Conservation (phyloP, 2,797 vertebrate genomes). For the Molossus molossus region DNA sequence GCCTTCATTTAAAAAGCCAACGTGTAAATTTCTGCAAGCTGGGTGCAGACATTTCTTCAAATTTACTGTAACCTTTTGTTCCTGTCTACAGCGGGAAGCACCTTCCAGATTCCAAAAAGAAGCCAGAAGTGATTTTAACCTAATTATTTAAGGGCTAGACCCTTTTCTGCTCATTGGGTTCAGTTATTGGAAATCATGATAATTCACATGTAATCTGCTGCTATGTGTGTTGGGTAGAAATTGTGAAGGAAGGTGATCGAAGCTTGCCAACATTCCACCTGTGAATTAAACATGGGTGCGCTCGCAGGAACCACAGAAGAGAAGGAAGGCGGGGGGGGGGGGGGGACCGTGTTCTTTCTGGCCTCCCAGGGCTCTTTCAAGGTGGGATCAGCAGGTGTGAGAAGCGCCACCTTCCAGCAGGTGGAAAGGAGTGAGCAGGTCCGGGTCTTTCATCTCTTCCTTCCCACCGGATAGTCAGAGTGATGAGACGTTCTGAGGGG, state of each 20-base stretch:
- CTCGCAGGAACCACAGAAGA: not conserved
- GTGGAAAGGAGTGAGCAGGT: not conserved
- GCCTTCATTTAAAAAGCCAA: conserved; percentile 75
- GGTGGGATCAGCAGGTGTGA: not conserved
- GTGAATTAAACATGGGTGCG: not conserved
- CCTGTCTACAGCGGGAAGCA: conserved; percentile 63
- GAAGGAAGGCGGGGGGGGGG: not conserved
- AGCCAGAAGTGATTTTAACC: conserved; percentile 73
- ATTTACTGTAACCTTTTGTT: conserved; percentile 80
- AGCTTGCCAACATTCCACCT: not conserved
- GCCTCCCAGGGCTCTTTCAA: not conserved
- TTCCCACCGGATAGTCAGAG: not conserved
- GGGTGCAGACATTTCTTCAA: conserved; percentile 75
- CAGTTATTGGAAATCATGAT: conserved; percentile 25
- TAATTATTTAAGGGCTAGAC: conserved; percentile 71
- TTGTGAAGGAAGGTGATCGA: not conserved
- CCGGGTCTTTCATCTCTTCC: not conserved
- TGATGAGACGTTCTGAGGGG: not conserved
- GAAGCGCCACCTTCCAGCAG: not conserved
- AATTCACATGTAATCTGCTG: not conserved
- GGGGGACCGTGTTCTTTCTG: not conserved
- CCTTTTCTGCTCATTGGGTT: conserved; percentile 63
- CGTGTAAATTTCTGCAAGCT: conserved; percentile 79
- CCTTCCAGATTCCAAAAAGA: conserved; percentile 50
- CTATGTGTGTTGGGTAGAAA: not conserved